These are phyloP conservation scores for Todus mexicanus DNA, from an alignment of 2,797 vertebrate species.

Conservation along the genomic window DNA sequence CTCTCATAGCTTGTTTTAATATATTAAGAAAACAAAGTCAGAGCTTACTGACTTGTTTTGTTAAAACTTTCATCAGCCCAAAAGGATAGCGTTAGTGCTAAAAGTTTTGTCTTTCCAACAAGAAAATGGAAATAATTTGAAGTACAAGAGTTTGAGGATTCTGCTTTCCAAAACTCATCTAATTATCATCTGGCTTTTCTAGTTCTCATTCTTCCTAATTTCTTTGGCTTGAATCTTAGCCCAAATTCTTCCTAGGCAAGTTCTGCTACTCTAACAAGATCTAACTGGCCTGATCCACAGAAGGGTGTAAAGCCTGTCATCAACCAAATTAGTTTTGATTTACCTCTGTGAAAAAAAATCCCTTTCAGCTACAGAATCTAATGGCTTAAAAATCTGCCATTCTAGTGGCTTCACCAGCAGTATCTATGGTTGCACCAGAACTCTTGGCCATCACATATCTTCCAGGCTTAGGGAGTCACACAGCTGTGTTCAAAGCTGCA, in stretches of 20 bases:
- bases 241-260: not conserved
- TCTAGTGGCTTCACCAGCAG: not conserved
- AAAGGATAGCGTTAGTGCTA: not conserved
- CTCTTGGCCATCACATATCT: not conserved
- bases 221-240: not conserved
- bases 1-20: not conserved
- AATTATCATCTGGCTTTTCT: not conserved
- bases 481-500: not conserved
- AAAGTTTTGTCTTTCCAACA: not conserved
- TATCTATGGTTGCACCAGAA: not conserved
- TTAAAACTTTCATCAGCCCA: not conserved
- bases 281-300: not conserved
- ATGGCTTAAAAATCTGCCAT: not conserved
- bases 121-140: not conserved
- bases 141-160: not conserved
- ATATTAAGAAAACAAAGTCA: not conserved
- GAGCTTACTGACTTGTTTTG: not conserved
- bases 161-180: not conserved
- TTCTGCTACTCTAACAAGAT: slow-evolving; percentile 11
- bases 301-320: not conserved
- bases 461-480: not conserved
- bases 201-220: not conserved
- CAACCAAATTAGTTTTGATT: not conserved
- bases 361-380: not conserved
- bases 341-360: not conserved